These are phyloP conservation scores for Dynastes tityus DNA, from an alignment of 2,888 invertebrate genomes.

Conservation along the genomic window DNA sequence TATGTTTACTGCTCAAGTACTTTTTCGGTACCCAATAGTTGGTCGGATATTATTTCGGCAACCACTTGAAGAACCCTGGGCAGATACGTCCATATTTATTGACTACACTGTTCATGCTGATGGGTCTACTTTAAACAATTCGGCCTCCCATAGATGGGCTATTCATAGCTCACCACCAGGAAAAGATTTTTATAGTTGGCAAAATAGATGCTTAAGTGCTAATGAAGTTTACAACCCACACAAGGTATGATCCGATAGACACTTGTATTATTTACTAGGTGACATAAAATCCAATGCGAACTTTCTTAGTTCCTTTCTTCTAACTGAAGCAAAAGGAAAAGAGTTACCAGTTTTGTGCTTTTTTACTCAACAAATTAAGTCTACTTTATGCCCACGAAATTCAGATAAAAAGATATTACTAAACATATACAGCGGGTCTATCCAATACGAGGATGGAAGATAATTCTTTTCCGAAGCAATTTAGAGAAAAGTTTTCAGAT, in stretches of 20 bases:
- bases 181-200: slow-evolving; percentile 93
- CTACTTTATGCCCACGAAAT: too few relatives aligned
- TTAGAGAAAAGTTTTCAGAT: too few relatives aligned
- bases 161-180: slow-evolving; percentile 86
- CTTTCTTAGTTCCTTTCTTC: too few relatives aligned
- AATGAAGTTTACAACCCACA: slow-evolving; percentile 86
- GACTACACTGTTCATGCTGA: slow-evolving; percentile 92
- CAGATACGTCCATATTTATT: slow-evolving; percentile 88
- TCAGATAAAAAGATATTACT: too few relatives aligned
- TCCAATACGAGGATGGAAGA: too few relatives aligned
- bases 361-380: too few relatives aligned
- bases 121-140: slow-evolving; percentile 84
- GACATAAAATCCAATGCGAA: too few relatives aligned
- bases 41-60: slow-evolving; percentile 89
- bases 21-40: slow-evolving; percentile 89
- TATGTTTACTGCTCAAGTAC: slow-evolving; percentile 85
- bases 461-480: too few relatives aligned
- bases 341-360: too few relatives aligned
- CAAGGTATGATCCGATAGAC: slow-evolving; percentile 69
- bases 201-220: slow-evolving; percentile 85
- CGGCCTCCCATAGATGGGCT: slow-evolving; percentile 86
- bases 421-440: too few relatives aligned
- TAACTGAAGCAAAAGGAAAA: too few relatives aligned
- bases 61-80: slow-evolving; percentile 83
- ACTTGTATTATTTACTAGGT: too few relatives aligned